Conservation (phyloP, 1,140 invertebrate genomes). For the Scaptomyza montana region DNA sequence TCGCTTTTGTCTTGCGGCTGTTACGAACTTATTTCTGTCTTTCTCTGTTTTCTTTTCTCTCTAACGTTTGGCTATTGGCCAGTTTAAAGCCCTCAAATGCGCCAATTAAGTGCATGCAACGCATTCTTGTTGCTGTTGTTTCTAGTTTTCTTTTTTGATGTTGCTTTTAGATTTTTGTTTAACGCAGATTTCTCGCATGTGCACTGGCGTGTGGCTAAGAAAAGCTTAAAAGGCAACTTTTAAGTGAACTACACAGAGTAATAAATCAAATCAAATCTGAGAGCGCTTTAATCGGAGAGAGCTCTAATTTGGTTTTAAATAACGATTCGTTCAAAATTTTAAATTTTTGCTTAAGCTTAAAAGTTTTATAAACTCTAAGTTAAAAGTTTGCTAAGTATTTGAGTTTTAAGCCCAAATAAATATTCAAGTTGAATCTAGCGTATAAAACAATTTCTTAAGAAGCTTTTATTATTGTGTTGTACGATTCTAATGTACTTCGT, state of each 20-base stretch:
- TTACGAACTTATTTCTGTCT: conserved; percentile 2
- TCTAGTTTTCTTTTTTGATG: neutral
- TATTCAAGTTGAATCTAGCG: neutral
- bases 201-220: conserved; percentile 66
- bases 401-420: neutral
- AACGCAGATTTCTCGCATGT: conserved; percentile 53
- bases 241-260: too few species aligned
- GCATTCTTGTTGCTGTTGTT: conserved; percentile 2
- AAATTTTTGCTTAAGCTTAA: too few species aligned
- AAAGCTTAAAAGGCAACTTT: conserved; percentile 40
- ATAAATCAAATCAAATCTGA: too few species aligned
- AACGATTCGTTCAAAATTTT: too few species aligned
- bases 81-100: conserved; percentile 20
- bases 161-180: conserved; percentile 9
- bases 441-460: too few species aligned
- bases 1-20: conserved; percentile 38
- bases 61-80: conserved; percentile 19
- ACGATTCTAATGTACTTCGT: too few species aligned
- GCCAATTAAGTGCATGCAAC: conserved; percentile 72
- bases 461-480: too few species aligned
- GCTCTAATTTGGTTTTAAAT: too few species aligned
- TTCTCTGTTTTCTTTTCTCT: conserved; percentile 2
- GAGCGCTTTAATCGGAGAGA: too few species aligned
- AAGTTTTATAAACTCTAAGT: too few species aligned
- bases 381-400: too few species aligned